Percentiles rank a stretch among this genome's conserved stretches.
These are phyloP conservation scores for Ichneumoninae sp. DNA, from an alignment of 2,888 invertebrate species.

Conservation along the genomic window DNA sequence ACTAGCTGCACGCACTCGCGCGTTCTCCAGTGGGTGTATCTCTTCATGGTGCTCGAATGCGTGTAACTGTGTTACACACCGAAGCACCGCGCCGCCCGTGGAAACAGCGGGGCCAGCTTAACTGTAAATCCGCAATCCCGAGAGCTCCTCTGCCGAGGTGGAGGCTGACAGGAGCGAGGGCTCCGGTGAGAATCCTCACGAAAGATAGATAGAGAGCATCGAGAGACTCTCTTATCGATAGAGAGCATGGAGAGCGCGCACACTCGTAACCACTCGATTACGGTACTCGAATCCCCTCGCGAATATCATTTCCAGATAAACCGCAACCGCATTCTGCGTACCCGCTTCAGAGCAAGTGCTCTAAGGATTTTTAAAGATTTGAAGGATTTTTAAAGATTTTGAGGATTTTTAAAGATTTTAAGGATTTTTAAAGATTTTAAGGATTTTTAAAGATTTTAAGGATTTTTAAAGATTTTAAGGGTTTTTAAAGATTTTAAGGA, in stretches of 20 bases:
- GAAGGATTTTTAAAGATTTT: too few species aligned
- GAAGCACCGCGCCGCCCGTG: slow-evolving; percentile 31
- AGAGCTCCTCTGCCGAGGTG: slow-evolving; percentile 6
- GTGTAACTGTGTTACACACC: slow-evolving; percentile 16
- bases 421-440: too few species aligned
- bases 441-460: too few species aligned
- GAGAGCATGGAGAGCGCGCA: not conserved
- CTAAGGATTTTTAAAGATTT: too few species aligned
- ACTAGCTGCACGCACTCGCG: slow-evolving; percentile 38
- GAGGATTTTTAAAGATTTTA: too few species aligned
- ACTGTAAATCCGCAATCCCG: slow-evolving; percentile 73
- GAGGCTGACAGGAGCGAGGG: slow-evolving; percentile 32
- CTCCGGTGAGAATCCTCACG: slow-evolving; percentile 31
- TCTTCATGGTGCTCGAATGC: slow-evolving; percentile 15
- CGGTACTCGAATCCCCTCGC: slow-evolving; percentile 1
- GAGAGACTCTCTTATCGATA: not conserved
- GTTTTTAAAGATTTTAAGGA: too few species aligned
- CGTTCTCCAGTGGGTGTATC: slow-evolving; percentile 6
- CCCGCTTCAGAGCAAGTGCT: not conserved
- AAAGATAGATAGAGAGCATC: not conserved
- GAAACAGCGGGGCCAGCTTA: slow-evolving; percentile 75
- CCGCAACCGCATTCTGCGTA: not conserved
- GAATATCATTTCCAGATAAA: slow-evolving; percentile 1
- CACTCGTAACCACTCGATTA: not conserved
- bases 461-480: too few species aligned